Conservation (phyloP, 2,888 invertebrate genomes). For the Osedax fenrisi region DNA sequence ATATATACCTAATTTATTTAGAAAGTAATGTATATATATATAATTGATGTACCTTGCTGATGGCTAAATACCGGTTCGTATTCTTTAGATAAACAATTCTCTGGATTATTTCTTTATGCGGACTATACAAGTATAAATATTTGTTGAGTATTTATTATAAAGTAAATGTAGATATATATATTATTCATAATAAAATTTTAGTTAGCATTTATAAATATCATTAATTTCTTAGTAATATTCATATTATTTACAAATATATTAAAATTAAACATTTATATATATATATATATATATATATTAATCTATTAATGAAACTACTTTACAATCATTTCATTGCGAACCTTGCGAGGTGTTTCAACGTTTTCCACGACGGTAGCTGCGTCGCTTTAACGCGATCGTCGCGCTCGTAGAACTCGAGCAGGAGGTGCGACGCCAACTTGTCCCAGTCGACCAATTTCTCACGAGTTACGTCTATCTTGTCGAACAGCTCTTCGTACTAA, state of each 20-base stretch:
- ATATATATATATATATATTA: no score
- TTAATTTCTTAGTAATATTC: neutral
- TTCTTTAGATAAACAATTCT: constrained; percentile 46
- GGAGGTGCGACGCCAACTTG: constrained; percentile 49
- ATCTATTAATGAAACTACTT: no score
- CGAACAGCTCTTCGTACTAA: constrained; percentile 49
- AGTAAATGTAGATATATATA: no score
- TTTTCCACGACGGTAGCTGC: constrained; percentile 50
- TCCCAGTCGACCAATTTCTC: constrained; percentile 50
- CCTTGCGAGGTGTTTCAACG: constrained; percentile 46
- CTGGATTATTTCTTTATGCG: constrained; percentile 49
- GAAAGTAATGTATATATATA: constrained; percentile 9
- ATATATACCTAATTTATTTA: neutral
- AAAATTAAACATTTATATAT: no score
- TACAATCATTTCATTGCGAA: constrained; percentile 31
- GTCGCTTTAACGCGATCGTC: constrained; percentile 49
- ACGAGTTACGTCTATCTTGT: constrained; percentile 49
- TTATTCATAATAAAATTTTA: no score
- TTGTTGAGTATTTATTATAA: no score
- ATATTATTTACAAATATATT: neutral
- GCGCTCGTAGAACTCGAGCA: constrained; percentile 49
- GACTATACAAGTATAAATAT: constrained; percentile 43
- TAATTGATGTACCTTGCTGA: constrained; percentile 47
- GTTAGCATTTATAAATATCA: neutral
- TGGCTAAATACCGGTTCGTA: constrained; percentile 46